These are phyloP conservation scores for Mormyrus hasselquistii DNA, from an alignment of 2,797 vertebrate genomes.

Conservation along the genomic window DNA sequence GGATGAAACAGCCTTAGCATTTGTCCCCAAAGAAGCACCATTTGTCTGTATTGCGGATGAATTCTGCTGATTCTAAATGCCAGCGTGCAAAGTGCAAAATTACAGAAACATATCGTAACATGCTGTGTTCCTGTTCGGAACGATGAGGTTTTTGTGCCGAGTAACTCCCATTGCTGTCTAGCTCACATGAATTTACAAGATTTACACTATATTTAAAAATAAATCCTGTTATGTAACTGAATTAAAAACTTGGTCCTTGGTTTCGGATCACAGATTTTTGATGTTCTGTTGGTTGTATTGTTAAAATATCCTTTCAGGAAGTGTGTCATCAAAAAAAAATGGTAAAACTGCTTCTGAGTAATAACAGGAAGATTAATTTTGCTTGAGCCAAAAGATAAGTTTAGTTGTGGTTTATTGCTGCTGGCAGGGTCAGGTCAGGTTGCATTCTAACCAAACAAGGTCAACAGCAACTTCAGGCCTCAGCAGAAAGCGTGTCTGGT, in stretches of 20 bases:
- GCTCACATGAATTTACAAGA: not conserved
- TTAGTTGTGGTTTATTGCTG: not conserved
- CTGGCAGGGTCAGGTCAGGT: not conserved
- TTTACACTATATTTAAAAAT: not conserved
- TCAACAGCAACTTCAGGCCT: not conserved
- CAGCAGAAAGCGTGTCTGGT: not conserved
- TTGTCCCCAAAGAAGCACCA: slow-evolving; percentile 7
- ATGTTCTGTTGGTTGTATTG: not conserved
- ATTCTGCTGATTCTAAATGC: not conserved
- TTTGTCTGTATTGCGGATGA: not conserved
- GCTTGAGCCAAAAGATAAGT: not conserved
- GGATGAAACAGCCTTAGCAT: not conserved
- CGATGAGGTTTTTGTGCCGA: not conserved
- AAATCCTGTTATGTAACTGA: not conserved
- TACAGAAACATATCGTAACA: not conserved
- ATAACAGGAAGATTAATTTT: not conserved
- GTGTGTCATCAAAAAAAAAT: not conserved
- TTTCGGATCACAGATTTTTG: not conserved
- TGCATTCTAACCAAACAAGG: not conserved
- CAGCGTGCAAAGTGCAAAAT: not conserved
- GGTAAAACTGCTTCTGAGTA: not conserved
- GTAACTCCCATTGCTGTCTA: not conserved
- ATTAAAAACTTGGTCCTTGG: not conserved
- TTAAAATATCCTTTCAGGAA: not conserved
- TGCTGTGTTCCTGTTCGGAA: not conserved